phyloP scores from a whole-genome alignment of 1,140 invertebrate genomes.

The Drosophila truncata region DNA sequence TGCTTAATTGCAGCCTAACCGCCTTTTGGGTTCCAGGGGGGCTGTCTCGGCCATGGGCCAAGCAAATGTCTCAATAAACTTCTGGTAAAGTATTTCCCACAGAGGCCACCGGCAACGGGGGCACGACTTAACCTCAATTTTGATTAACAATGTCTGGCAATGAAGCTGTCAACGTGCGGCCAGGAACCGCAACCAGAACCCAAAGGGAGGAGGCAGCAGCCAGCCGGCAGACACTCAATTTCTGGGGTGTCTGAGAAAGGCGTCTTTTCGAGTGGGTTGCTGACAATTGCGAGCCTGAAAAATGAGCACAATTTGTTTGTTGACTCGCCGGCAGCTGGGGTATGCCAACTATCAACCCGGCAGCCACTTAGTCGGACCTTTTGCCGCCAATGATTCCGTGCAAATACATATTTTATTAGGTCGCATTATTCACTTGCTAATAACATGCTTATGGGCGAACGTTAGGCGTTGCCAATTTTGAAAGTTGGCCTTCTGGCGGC shows the following conservation, averaged over 20 bases:
- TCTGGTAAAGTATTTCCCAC: slow-evolving; percentile 42
- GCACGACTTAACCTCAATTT: slow-evolving; percentile 79
- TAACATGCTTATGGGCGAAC: slow-evolving; percentile 66
- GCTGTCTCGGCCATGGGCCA: slow-evolving; percentile 38
- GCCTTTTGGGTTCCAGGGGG: slow-evolving; percentile 20
- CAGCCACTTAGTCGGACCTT: slow-evolving; percentile 25
- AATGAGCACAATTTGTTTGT: slow-evolving; percentile 76
- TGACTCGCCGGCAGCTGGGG: slow-evolving; percentile 46
- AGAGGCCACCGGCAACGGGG: slow-evolving; percentile 46
- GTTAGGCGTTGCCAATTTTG: slow-evolving; percentile 65
- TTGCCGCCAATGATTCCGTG: slow-evolving; percentile 37
- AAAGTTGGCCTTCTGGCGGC: slow-evolving; percentile 42
- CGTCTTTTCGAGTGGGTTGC: background rate
- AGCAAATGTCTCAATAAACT: slow-evolving; percentile 77
- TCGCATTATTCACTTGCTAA: slow-evolving; percentile 69
- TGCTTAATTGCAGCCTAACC: slow-evolving; percentile 59
- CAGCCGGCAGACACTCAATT: slow-evolving; percentile 10
- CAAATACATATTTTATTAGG: slow-evolving; percentile 69
- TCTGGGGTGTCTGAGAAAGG: background rate
- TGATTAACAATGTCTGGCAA: slow-evolving; percentile 82
- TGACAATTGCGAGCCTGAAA: slow-evolving; percentile 61
- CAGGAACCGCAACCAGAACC: slow-evolving; percentile 18
- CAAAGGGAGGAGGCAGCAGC: background rate
- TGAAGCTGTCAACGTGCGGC: slow-evolving; percentile 77
- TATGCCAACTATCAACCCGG: slow-evolving; percentile 21